Conservation (phyloP, 2,113 vertebrate genomes). For the Brachyistius frenatus region DNA sequence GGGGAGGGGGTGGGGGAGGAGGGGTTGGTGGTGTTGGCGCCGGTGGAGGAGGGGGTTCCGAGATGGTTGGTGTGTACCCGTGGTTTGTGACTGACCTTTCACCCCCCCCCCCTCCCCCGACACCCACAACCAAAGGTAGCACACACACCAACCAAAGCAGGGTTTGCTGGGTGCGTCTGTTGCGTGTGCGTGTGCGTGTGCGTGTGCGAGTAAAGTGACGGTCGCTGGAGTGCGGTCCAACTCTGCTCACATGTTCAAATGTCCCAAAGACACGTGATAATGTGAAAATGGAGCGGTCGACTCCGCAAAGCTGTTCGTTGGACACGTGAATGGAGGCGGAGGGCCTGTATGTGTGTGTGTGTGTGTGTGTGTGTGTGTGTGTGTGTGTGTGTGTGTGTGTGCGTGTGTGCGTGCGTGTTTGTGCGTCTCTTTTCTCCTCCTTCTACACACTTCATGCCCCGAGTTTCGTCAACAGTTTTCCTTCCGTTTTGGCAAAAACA, state of each 20-base stretch:
- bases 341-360: slow-evolving; percentile 29
- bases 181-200: neutral
- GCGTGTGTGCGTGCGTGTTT: neutral
- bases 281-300: slow-evolving; percentile 63
- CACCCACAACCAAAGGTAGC: slow-evolving; percentile 69
- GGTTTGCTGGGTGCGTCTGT: slow-evolving; percentile 55
- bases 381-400: slow-evolving; percentile 16
- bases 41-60: neutral
- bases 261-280: slow-evolving; percentile 66
- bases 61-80: slow-evolving; percentile 55
- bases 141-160: slow-evolving; percentile 69
- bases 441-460: slow-evolving; percentile 28
- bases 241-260: slow-evolving; percentile 62
- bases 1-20: neutral
- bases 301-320: slow-evolving; percentile 64
- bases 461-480: slow-evolving; percentile 16
- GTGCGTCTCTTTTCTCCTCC: slow-evolving; percentile 4
- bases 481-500: slow-evolving; percentile 62
- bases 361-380: neutral
- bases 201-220: neutral
- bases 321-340: slow-evolving; percentile 42
- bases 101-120: slow-evolving; percentile 34
- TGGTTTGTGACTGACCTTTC: slow-evolving; percentile 55
- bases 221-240: slow-evolving; percentile 17
- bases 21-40: slow-evolving; percentile 14